A percentile compares a stretch with the other conserved stretches of the same genome.
These are phyloP conservation scores for Diploscapter pachys DNA, from an alignment of 1,140 invertebrate species.

Conservation along the genomic window DNA sequence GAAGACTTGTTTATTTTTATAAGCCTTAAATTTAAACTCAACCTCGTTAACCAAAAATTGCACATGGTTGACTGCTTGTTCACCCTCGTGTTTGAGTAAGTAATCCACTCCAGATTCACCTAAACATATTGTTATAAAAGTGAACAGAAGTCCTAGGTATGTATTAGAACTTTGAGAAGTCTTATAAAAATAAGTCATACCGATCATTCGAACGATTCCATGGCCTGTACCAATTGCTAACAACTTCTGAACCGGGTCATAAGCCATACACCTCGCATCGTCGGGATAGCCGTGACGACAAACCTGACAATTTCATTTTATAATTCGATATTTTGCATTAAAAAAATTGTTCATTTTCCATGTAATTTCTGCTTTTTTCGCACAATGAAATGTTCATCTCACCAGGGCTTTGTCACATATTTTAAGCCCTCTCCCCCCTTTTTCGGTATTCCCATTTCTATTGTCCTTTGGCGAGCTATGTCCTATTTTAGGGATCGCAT, in stretches of 20 bases:
- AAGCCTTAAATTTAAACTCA: not conserved
- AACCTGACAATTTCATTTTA: constrained; percentile 35
- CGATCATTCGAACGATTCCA: constrained; percentile 88
- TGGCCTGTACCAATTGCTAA: constrained; percentile 92
- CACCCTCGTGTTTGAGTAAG: constrained; percentile 74
- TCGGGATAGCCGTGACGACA: constrained; percentile 88
- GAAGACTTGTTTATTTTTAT: constrained; percentile 33
- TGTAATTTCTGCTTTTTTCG: not conserved
- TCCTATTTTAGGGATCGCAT: not conserved
- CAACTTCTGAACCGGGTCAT: constrained; percentile 93
- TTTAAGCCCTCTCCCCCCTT: not conserved
- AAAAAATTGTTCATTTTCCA: not conserved
- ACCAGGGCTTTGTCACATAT: not conserved
- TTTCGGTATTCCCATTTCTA: not conserved
- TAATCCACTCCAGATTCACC: constrained; percentile 90
- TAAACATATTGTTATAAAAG: constrained; percentile 58
- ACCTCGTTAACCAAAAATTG: constrained; percentile 89
- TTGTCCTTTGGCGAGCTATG: not conserved
- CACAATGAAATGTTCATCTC: not conserved
- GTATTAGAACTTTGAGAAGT: not conserved
- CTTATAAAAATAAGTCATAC: constrained; percentile 64
- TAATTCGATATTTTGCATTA: constrained; percentile 1
- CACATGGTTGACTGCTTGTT: constrained; percentile 74
- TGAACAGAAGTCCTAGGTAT: not conserved
- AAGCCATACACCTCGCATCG: constrained; percentile 90